Evolutionary conservation across 1,140 invertebrate genomes (phyloP), one percentile per base, ranked within the genome.

Genomic region (Danaus melanippus): DNA sequence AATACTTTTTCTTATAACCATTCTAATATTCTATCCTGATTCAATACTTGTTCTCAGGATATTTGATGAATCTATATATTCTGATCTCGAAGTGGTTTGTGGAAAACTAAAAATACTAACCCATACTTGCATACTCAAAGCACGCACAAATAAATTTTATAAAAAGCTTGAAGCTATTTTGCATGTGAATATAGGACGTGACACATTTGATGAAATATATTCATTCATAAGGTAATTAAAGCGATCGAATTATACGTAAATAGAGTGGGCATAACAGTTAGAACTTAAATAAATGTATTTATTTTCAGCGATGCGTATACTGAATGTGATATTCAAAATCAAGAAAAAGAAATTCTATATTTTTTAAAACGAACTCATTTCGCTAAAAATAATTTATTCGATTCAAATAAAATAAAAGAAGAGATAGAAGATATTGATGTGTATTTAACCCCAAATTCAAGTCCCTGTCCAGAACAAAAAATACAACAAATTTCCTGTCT

Each of bases 41-140:
- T 32, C 21, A 32, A 32, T 32, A 32, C 21, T 58, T 57, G 42
- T 62, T 80, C 79, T 12, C 76, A 86, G 83, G 74, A 84, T 86
- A 62, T 86, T 86, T 71, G 83, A 86, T 70, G 83, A 86, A 67
- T 84, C 81, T 51, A 77, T 86, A 56, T 84, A 82, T 72, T 71
- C 81, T 47, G 83, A 86, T 67, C 61, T 86, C 56, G 83, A 86
- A 71, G 69, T 86, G 62, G 75, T 78, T 46, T 82, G 78, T 68
- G 83, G 83, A 42, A 86, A 86, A 77, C 58, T 81, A 70, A 84
- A 84, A 76, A 73, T 86, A 71, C 67, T 82, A 70, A 84, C 83
- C 48, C 83, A 86, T 73, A 68, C 76, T 67, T 86, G 81, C 63
- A 84, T 86, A 63, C 64, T 86, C 59, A 82, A 81, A 78, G 76